Evolutionary conservation across 2,888 invertebrate genomes (phyloP), one percentile per base, ranked within the genome.

Genomic region (Prosopocoilus inquinatus): DNA sequence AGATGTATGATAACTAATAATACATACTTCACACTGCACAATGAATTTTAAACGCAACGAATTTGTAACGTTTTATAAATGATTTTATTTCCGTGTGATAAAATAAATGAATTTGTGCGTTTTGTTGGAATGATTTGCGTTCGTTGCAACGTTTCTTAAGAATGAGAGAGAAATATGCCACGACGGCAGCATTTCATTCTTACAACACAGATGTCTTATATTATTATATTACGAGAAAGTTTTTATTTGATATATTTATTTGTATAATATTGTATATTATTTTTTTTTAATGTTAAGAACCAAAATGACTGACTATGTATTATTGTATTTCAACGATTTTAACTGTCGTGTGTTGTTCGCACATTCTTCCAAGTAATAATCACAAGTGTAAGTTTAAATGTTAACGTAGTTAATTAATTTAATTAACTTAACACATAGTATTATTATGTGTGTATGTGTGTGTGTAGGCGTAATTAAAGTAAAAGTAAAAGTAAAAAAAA

Each of bases 341-440:
- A 55, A 41, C 53, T 52, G 63, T 53, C 50, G 55, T 63, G 58
- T 63, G 58, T 28, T 28, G 20, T 55, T 62, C 59, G 67, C 66
- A 67, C 67, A 41, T 64, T 66, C 64, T 67, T 67, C 62, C 63
- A 65, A 53, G 59, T 57, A 28, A 28, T 28, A 58, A 61, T 60
- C 63, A 62, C 58, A 60, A 57, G 59, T 58, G 55, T 59, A 53
- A 57, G 35, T 62, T 54, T 66, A 55, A 58, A 59, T 64, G 62
- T 66, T 64, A 62, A 55, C 59, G 35, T 43, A 45, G 33, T 11
- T 28, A 20, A 13, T 35, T 45, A 47, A 28, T 15, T 45, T 46
- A 50, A 38, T 46, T 43, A 50, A 36, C 44, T 45, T 15, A n/a
- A 35, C 16, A 28, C 16, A 28, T 38, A 50, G 28, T 16, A 50